Base-by-base conservation (phyloP, 2,888 invertebrate species). In the Pollenia amentaria region DNA sequence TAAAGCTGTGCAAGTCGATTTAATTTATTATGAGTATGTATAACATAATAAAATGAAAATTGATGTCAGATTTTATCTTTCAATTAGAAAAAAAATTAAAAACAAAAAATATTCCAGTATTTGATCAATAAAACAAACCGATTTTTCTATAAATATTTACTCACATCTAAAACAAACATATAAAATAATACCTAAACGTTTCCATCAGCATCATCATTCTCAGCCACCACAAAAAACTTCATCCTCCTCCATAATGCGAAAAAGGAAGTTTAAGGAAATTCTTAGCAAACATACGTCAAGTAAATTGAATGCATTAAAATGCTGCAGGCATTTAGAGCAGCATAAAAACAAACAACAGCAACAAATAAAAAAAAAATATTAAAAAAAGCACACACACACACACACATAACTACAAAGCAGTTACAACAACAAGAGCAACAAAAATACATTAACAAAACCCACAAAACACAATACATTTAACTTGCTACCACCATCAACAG, bases 341-440 rank as follows among this genome's bases (percentile, higher is more conserved):
- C 46, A 77, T 77, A 75, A 46, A 77, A 75, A 62, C 21, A 69
- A 90, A 67, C 72, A 62, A 73, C 48, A 85, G 79, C 82, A 88
- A 72, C 79, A 87, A 80, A 85, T 69, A 72, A 88, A 84, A 78
- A 57, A 46, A 85, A 51, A 88, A 76, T 84, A 79, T 84, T 79
- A 81, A 80, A 87, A 89, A 84, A 87, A 86, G n/a, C 83, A 81
- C 51, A 64, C 44, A 84, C 6, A 0, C 29, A 29, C 29, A 29
- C 29, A 6, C 29, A 29, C 6, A 29, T 6, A n/a, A n/a, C n/a
- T n/a, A 29, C 29, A 29, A 29, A 29, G 6, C 4, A 29, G 29
- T 29, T 29, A 42, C 46, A 64, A 44, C 51, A 85, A 60, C 12
- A 83, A 75, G 72, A 81, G 64, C 55, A 69, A 42, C 57, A 72